Conservation (phyloP, 2,888 invertebrate species). For the Pogonocherus hispidulus region DNA sequence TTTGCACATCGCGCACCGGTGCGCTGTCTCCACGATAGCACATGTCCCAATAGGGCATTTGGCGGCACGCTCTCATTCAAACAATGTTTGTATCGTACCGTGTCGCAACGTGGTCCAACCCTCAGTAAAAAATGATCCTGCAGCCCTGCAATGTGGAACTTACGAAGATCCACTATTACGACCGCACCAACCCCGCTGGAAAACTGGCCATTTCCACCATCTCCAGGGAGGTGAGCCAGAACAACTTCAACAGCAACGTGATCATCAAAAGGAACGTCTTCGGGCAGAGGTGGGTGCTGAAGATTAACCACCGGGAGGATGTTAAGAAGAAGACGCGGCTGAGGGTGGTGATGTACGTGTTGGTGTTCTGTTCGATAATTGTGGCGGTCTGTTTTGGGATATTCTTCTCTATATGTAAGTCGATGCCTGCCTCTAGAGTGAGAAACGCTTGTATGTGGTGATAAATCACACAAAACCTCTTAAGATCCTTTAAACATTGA, state of each 20-base stretch:
- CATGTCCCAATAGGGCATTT: conserved; percentile 15
- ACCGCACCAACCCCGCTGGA: conserved; percentile 52
- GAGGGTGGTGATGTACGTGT: conserved; percentile 55
- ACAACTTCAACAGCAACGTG: conserved; percentile 56
- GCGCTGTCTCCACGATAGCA: conserved; percentile 1
- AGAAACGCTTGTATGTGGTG: too few relatives aligned
- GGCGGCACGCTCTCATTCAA: conserved; percentile 12
- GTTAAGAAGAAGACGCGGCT: conserved; percentile 40
- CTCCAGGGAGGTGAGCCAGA: conserved; percentile 59
- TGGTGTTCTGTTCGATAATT: conserved; percentile 59
- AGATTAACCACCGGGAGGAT: conserved; percentile 61
- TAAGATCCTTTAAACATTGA: too few relatives aligned
- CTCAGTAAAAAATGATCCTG: conserved; percentile 50
- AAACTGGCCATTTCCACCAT: conserved; percentile 57
- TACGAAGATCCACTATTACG: conserved; percentile 65
- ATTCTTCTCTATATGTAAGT: conserved; percentile 59
- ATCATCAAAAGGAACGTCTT: conserved; percentile 65
- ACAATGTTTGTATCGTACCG: conserved; percentile 39
- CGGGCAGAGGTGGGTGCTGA: conserved; percentile 65
- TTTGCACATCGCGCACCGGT: conserved; percentile 1
- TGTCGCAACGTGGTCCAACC: not conserved
- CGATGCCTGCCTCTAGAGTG: not conserved
- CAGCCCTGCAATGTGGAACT: conserved; percentile 60
- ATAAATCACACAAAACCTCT: too few relatives aligned
- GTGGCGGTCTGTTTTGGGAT: conserved; percentile 60